Evolutionary conservation across 2,888 invertebrate species (phyloP).

Genomic region (Lithosia quadra): DNA sequence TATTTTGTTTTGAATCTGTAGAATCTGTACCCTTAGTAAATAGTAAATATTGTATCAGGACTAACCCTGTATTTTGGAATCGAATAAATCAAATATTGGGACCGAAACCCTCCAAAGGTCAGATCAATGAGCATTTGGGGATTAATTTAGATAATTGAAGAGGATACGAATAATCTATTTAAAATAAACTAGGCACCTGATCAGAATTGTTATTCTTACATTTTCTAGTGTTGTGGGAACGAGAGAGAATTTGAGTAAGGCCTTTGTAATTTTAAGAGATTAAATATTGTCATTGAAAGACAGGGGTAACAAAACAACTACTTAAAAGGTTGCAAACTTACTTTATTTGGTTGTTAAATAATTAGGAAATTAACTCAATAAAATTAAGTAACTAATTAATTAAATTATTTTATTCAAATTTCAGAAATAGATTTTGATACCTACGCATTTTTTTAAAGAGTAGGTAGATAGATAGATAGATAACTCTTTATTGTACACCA

Average conservation of each 20-base stretch:
- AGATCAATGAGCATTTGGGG: constrained; percentile 11
- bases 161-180: not conserved
- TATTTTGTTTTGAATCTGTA: not conserved
- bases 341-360: not conserved
- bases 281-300: not conserved
- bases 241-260: not conserved
- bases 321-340: not conserved
- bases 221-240: not conserved
- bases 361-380: not conserved
- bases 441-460: too few relatives aligned
- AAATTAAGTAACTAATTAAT: too few relatives aligned
- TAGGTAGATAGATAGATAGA: too few relatives aligned
- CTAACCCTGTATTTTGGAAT: constrained; percentile 9
- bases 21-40: not conserved
- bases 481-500: too few relatives aligned
- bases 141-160: constrained; percentile 17
- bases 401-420: too few relatives aligned
- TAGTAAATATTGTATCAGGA: constrained; percentile 15
- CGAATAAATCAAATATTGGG: constrained; percentile 23
- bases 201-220: not conserved
- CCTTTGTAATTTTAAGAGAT: not conserved
- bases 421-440: too few relatives aligned
- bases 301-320: not conserved
- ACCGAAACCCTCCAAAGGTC: constrained; percentile 6
- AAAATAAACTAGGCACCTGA: not conserved